Conservation (phyloP, 2,113 vertebrate genomes). For the Donacobius atricapilla region DNA sequence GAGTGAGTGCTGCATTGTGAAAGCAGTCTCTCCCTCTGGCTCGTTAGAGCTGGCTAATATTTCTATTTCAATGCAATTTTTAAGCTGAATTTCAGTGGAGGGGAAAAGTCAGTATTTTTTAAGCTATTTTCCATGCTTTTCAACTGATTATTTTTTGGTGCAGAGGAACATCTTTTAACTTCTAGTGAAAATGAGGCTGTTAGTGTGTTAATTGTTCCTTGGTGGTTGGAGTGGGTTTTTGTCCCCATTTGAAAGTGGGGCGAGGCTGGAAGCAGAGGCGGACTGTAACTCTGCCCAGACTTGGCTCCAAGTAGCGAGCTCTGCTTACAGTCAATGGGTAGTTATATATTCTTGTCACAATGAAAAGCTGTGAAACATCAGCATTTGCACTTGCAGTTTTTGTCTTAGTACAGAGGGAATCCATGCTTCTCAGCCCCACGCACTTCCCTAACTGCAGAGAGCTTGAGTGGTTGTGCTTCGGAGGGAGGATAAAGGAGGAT, state of each 20-base stretch:
- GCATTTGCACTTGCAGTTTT: constrained; percentile 32
- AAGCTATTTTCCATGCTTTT: constrained; percentile 35
- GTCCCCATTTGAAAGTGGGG: background rate
- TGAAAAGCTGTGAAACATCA: constrained; percentile 39
- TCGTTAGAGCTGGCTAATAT: background rate
- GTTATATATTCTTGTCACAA: background rate
- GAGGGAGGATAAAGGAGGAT: background rate
- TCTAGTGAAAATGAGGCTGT: constrained; percentile 47
- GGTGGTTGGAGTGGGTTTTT: background rate
- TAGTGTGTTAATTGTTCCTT: constrained; percentile 55
- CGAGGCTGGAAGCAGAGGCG: constrained; percentile 2
- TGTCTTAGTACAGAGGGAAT: background rate
- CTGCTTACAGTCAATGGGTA: constrained; percentile 3
- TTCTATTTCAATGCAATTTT: background rate
- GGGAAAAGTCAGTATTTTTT: constrained; percentile 26
- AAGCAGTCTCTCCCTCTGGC: background rate
- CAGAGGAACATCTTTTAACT: constrained; percentile 33
- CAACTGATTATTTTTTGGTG: constrained; percentile 7
- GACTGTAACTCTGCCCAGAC: background rate
- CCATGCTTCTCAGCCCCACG: background rate
- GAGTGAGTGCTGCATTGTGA: background rate
- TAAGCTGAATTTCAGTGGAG: constrained; percentile 4
- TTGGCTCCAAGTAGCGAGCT: background rate
- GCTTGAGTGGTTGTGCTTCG: background rate
- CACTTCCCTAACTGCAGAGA: background rate